phyloP scores from a whole-genome alignment of 2,888 invertebrate species.

The Deilephila elpenor region DNA sequence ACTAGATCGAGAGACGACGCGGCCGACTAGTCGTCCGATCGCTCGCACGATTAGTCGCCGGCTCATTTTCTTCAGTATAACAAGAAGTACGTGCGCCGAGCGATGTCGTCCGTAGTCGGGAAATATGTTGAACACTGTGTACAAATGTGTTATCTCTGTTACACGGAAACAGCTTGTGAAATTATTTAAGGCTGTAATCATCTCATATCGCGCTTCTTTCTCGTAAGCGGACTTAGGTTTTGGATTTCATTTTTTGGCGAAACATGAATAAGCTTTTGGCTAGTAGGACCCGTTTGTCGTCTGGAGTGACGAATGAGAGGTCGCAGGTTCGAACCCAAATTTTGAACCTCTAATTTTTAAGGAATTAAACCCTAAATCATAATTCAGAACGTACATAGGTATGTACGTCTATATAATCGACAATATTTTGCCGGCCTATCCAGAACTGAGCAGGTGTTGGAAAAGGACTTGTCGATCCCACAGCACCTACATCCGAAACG shows the following conservation, averaged over 20 bases:
- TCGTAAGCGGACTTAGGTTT: not conserved
- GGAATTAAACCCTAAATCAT: too few species aligned
- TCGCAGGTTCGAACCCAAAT: too few species aligned
- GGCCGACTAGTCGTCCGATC: conserved; percentile 38
- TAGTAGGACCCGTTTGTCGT: too few species aligned
- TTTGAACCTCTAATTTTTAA: too few species aligned
- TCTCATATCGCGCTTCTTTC: conserved; percentile 19
- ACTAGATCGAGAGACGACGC: conserved; percentile 38
- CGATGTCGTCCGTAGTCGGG: conserved; percentile 37
- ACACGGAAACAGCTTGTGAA: conserved; percentile 21
- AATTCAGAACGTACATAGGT: too few species aligned
- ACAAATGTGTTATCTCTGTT: conserved; percentile 27
- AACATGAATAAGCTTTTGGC: not conserved
- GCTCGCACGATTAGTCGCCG: conserved; percentile 30
- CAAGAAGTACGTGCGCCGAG: conserved; percentile 44
- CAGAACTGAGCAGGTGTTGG: too few species aligned
- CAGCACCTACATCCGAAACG: too few species aligned
- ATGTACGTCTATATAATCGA: too few species aligned
- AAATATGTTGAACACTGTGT: conserved; percentile 45
- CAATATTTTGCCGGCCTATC: too few species aligned
- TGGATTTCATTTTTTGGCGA: not conserved
- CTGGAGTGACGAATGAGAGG: too few species aligned
- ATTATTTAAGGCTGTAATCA: conserved; percentile 17
- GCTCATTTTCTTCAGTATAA: conserved; percentile 44
- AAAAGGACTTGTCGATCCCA: too few species aligned